Base-by-base conservation (phyloP, 2,113 vertebrate species). In the Xenopus tropicalis region DNA sequence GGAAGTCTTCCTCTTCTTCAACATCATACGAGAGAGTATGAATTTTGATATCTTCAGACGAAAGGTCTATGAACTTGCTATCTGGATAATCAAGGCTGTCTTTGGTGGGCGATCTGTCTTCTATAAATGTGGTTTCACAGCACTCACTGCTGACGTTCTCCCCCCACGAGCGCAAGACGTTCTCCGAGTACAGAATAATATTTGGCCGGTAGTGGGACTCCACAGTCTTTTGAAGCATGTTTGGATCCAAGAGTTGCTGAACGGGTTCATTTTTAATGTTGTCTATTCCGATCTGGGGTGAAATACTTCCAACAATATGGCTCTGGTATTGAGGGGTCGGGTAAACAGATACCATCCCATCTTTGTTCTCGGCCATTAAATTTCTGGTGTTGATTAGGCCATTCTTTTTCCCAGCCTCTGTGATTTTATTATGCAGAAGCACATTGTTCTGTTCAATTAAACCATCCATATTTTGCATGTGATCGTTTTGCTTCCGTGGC, bases 91-190 rank as follows among this genome's bases (percentile, higher is more conserved):
- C 84, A 82, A 94, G 81, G 70, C 86, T 88, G 74, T 96, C 93
- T 84, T 90, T 95, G 46, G 87, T 78, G 66, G 91, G 89, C 0
- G 88, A 87, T 1, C 80, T 80, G 48, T 93, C 93, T 83, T 98
- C 95, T 0, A 96, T 98, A 85, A 98, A 98, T 52, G 96, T 97
- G 13, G 95, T 98, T 81, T 98, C 96, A 0, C 95, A 97, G 87
- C 94, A 96, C 80, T 96, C 94, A 0, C 90, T 70, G 2, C 84
- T 84, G 37, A 91, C 64, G 0, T 84, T 81, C 1, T 95, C 95
- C 0, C 91, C 94, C 94, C 94, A 95, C 0, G 90, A 89, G 17
- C 84, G 88, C 78, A 97, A 85, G 70, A 94, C 1, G 0, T 89
- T 90, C 77, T 97, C 94, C 0, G 94, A 94, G 81, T 93, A 96